A percentile compares a stretch with the other conserved stretches of the same genome.
These are phyloP conservation scores for Mus caroli DNA, from an alignment of 2,797 vertebrate genomes.

Conservation along the genomic window DNA sequence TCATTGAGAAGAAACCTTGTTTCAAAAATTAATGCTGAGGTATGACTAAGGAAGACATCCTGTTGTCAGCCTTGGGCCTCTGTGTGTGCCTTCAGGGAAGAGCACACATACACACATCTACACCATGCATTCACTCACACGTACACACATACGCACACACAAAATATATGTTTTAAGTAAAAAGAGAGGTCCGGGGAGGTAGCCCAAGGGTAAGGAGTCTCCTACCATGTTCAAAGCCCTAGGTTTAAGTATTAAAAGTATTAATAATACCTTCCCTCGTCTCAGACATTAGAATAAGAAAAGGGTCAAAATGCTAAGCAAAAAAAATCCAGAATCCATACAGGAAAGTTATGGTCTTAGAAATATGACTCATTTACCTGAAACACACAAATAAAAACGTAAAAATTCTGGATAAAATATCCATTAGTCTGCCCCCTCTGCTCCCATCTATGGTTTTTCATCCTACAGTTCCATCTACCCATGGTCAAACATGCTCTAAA, in stretches of 20 bases:
- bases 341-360: not conserved
- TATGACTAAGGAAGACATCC: not conserved
- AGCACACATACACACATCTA: not conserved
- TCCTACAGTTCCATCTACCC: not conserved
- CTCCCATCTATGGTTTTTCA: not conserved
- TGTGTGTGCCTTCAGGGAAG: not conserved
- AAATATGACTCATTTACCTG: not conserved
- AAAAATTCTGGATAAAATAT: slow-evolving; percentile 18
- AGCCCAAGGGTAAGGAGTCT: not conserved
- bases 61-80: not conserved
- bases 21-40: not conserved
- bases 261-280: not conserved
- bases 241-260: not conserved
- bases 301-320: not conserved
- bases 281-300: not conserved
- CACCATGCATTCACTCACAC: too few species aligned
- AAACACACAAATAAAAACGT: slow-evolving; percentile 35
- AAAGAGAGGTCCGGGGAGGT: not conserved
- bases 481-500: not conserved
- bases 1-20: not conserved
- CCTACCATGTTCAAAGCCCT: not conserved
- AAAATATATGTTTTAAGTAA: not conserved
- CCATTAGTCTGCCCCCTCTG: too few species aligned
- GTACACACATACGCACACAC: not conserved
- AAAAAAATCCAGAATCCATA: not conserved